Percentiles rank a stretch among this genome's conserved stretches.
Evolutionary conservation across 2,113 vertebrate genomes (phyloP).

Genomic region (Apeltes quadracus): DNA sequence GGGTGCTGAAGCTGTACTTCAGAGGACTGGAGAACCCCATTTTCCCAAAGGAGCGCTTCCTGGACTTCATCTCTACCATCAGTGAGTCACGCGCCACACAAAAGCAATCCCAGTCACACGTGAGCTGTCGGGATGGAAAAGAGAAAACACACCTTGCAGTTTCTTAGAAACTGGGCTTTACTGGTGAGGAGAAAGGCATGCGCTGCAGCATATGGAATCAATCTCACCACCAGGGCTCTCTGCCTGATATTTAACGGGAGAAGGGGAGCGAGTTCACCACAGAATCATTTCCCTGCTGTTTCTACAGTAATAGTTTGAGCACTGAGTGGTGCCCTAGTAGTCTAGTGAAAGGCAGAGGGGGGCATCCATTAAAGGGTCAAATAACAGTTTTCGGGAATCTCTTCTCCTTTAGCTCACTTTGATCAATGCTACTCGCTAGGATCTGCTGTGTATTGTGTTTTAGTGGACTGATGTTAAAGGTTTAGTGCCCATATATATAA

Average conservation of each 20-base stretch:
- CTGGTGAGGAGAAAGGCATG: slow-evolving; percentile 27
- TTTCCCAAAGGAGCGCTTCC: slow-evolving; percentile 98
- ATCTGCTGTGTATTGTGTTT: slow-evolving; percentile 2
- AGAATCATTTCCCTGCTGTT: slow-evolving; percentile 34
- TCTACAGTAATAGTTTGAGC: slow-evolving; percentile 53
- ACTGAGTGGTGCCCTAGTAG: slow-evolving; percentile 15
- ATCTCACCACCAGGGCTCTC: slow-evolving; percentile 40
- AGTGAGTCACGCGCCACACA: slow-evolving; percentile 85
- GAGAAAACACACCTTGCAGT: slow-evolving; percentile 23
- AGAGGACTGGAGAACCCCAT: slow-evolving; percentile 97
- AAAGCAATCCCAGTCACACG: neutral
- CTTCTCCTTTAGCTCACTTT: slow-evolving; percentile 24
- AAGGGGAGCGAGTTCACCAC: slow-evolving; percentile 45
- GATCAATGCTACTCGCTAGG: neutral
- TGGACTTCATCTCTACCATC: slow-evolving; percentile 96
- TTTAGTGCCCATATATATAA: neutral
- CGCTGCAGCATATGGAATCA: slow-evolving; percentile 64
- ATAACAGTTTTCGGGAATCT: slow-evolving; percentile 17
- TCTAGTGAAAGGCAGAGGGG: slow-evolving; percentile 29
- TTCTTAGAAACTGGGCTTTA: slow-evolving; percentile 10
- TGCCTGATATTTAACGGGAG: slow-evolving; percentile 48
- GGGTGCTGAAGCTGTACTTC: slow-evolving; percentile 97
- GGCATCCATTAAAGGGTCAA: slow-evolving; percentile 39
- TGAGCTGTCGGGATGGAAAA: neutral
- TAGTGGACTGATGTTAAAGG: neutral